Conservation (phyloP, 2,797 vertebrate species). For the Dermochelys coriacea region DNA sequence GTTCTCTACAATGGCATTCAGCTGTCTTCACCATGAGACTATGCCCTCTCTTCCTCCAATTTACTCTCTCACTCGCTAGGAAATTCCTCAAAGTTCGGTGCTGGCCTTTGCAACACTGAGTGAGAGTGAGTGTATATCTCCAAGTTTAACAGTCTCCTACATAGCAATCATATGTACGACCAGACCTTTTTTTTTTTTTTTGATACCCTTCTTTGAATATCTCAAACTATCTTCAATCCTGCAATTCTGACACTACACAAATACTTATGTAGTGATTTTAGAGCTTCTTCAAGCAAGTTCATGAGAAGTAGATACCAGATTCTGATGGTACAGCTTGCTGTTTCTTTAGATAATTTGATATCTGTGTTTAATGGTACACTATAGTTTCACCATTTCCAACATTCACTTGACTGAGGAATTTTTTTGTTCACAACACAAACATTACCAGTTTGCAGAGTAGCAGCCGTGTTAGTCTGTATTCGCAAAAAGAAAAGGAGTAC, state of each 20-base stretch:
- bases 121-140: no score
- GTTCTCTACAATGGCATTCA: not conserved
- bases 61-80: not conserved
- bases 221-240: not conserved
- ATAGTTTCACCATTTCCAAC: not conserved
- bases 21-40: not conserved
- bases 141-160: no score
- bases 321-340: not conserved
- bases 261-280: not conserved
- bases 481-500: no score
- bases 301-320: not conserved
- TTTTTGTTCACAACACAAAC: not conserved
- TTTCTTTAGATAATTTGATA: not conserved
- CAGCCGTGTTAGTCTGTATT: no score
- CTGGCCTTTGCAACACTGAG: not conserved
- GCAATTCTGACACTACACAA: not conserved
- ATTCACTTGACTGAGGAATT: not conserved
- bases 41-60: not conserved
- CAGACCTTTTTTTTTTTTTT: no score
- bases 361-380: not conserved
- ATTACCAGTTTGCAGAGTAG: not conserved
- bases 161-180: no score
- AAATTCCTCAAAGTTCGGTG: not conserved
- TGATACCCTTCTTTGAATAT: no score
- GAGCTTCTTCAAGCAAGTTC: not conserved